These are phyloP conservation scores for Agrotis puta DNA, from an alignment of 2,888 invertebrate species.

Conservation along the genomic window DNA sequence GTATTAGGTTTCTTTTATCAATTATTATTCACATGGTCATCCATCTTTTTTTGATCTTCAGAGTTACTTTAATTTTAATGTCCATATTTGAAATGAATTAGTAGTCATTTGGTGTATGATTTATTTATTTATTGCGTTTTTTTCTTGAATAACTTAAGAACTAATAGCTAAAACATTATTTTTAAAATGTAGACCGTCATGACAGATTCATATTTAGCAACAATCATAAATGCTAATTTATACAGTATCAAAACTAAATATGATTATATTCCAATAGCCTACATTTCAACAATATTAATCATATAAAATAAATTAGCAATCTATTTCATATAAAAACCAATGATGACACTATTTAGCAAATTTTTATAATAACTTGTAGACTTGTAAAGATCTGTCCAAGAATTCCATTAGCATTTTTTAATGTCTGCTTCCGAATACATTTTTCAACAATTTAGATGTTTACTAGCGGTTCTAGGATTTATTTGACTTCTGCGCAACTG, in stretches of 20 bases:
- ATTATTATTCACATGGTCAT: too few species aligned
- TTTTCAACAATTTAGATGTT: constrained; percentile 48
- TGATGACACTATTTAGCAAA: constrained; percentile 38
- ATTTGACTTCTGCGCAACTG: constrained; percentile 8
- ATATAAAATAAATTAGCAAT: constrained; percentile 43
- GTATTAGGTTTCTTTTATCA: too few species aligned
- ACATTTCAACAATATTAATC: constrained; percentile 51
- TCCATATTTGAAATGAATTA: too few species aligned
- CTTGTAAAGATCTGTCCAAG: constrained; percentile 23
- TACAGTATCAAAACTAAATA: constrained; percentile 21
- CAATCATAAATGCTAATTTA: constrained; percentile 23
- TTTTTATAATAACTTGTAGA: constrained; percentile 33
- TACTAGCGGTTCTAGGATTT: constrained; percentile 46
- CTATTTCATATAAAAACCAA: constrained; percentile 31
- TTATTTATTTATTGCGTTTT: not conserved
- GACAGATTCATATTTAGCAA: constrained; percentile 11
- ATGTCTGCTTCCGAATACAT: constrained; percentile 57
- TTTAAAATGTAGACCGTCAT: constrained; percentile 1
- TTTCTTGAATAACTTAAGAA: not conserved
- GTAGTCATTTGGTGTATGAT: too few species aligned
- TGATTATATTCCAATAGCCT: constrained; percentile 27
- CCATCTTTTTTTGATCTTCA: too few species aligned
- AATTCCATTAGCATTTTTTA: constrained; percentile 37
- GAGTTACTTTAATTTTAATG: too few species aligned
- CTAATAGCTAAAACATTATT: not conserved